Conservation (phyloP, 2,113 vertebrate genomes). For the Heptranchias perlo region DNA sequence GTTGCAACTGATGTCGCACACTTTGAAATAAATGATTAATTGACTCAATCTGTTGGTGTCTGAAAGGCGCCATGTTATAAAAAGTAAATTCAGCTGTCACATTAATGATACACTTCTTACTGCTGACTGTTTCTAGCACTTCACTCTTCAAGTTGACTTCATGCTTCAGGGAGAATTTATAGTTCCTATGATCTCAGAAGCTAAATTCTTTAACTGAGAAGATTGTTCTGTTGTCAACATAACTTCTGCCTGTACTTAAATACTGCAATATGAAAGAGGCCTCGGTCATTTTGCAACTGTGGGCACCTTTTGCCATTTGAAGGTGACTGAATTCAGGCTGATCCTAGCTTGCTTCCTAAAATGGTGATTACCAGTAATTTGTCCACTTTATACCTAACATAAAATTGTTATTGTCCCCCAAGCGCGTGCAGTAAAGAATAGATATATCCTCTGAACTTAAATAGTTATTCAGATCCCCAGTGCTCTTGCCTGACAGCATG, state of each 20-base stretch:
- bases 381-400: not conserved
- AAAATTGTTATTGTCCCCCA: not conserved
- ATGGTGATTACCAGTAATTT: not conserved
- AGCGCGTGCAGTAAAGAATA: not conserved
- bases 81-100: constrained; percentile 14
- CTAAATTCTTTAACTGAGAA: not conserved
- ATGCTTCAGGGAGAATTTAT: not conserved
- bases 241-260: not conserved
- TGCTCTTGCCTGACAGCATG: not conserved
- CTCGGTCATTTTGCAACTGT: not conserved
- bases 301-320: not conserved
- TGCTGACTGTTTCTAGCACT: not conserved
- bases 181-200: constrained; percentile 14
- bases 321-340: not conserved
- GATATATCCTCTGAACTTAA: too few species aligned
- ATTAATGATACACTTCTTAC: not conserved
- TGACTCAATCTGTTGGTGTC: not conserved
- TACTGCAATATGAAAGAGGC: not conserved
- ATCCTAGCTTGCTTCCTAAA: not conserved
- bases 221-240: not conserved
- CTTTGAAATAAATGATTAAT: not conserved
- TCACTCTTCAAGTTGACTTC: not conserved
- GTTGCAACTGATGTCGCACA: not conserved
- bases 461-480: too few species aligned
- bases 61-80: not conserved